Base-by-base conservation (phyloP, 2,888 invertebrate species). In the Orthosia gothica region DNA sequence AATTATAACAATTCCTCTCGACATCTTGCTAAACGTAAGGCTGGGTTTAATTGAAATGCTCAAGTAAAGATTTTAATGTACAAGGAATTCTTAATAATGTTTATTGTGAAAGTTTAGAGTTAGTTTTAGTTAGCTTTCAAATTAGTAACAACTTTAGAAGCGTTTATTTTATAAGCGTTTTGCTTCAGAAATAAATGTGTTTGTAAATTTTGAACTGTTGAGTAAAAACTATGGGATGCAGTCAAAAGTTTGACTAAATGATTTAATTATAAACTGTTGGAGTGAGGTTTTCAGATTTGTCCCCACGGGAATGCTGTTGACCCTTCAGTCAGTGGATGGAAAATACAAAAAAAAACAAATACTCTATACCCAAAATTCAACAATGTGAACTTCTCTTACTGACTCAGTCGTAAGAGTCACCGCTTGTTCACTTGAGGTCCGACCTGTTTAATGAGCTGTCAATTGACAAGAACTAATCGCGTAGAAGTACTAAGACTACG, bases 1-100 rank as follows among this genome's bases (percentile, higher is more conserved):
- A 3, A 26, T 3, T 26, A 26, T 26, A 88, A 82, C 76, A 85
- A 86, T 86, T 84, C 67, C 63, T 58, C 32, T 78, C 52, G 40
- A 61, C 40, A 59, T 76, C 57, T 76, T 61, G 49, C 26, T 62
- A 55, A 59, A 68, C 50, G 63, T 74, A 58, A 69, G 50, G 26
- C 45, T 18, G 12, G n/a, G 5, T 58, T 66, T 65, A 68, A 68
- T 80, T 68, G 52, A 83, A 74, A 74, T 79, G 12, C 49, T 64
- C 18, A 13, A 70, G 63, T 70, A 16, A 67, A 67, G 20, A 47
- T 77, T 74, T 78, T 67, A 64, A 74, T 75, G 20, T 47, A 64
- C 55, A 57, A n/a, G 11, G 16, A 50, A 50, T 67, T 67, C 54
- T 67, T 59, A 45, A 23, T 49, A 23, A 59, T 67, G 23, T 76